phyloP scores from a whole-genome alignment of 2,113 vertebrate species.

The Crotalus horridus region DNA sequence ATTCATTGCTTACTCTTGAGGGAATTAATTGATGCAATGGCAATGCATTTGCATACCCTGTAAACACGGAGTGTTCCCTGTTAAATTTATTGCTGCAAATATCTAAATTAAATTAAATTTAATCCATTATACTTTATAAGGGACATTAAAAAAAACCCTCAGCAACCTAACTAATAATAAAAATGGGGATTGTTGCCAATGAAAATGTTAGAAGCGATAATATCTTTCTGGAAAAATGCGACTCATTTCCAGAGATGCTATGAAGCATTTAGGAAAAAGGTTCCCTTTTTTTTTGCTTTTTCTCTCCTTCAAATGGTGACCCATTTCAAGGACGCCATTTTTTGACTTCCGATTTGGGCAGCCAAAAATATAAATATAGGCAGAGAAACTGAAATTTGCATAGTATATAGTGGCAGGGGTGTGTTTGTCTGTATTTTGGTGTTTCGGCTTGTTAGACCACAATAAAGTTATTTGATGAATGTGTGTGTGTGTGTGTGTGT shows the following conservation, averaged over 20 bases:
- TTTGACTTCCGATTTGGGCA: not conserved
- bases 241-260: slow-evolving; percentile 50
- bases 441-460: not conserved
- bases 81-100: slow-evolving; percentile 68
- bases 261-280: not conserved
- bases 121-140: slow-evolving; percentile 67
- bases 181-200: slow-evolving; percentile 48
- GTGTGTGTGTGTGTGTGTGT: not conserved
- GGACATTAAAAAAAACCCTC: slow-evolving; percentile 38
- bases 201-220: slow-evolving; percentile 45
- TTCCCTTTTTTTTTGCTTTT: not conserved
- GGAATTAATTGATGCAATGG: slow-evolving; percentile 65
- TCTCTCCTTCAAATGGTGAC: not conserved
- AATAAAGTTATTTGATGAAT: not conserved
- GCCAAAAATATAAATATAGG: not conserved
- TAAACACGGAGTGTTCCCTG: slow-evolving; percentile 63
- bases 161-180: slow-evolving; percentile 32
- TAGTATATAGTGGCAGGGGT: not conserved
- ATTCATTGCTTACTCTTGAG: slow-evolving; percentile 54
- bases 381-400: too few species aligned
- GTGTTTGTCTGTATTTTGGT: not conserved
- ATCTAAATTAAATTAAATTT: slow-evolving; percentile 70
- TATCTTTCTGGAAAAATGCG: slow-evolving; percentile 47
- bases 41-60: slow-evolving; percentile 68
- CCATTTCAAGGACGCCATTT: not conserved